Evolutionary conservation across 2,797 vertebrate species (phyloP).

Genomic region (Squalus acanthias): DNA sequence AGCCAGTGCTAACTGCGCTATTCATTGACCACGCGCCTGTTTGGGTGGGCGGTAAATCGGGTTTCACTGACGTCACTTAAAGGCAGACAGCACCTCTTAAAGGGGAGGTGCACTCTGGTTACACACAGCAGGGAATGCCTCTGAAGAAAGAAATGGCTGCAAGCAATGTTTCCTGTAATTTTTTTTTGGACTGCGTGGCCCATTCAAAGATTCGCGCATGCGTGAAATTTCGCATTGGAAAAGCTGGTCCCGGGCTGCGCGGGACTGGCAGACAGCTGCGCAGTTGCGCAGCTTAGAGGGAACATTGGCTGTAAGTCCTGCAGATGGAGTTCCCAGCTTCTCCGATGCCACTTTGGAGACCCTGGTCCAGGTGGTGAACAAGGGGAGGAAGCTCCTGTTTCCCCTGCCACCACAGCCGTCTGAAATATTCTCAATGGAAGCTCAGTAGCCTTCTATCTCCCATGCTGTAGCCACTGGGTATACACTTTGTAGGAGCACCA

Average conservation of each 20-base stretch:
- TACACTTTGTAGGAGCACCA: background rate
- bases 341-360: background rate
- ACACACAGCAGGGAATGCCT: background rate
- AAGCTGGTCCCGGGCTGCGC: too few species aligned
- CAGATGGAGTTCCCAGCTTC: background rate
- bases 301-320: too few species aligned
- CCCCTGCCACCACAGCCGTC: too few species aligned
- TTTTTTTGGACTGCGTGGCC: too few species aligned
- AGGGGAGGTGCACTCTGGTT: background rate
- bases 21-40: too few species aligned
- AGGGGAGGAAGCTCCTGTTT: background rate
- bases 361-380: background rate
- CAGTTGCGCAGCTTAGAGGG: too few species aligned
- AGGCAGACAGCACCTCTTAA: background rate
- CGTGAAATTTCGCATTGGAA: too few species aligned
- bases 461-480: background rate
- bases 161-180: too few species aligned
- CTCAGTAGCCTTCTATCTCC: background rate
- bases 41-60: too few species aligned
- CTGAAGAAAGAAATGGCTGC: background rate
- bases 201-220: too few species aligned
- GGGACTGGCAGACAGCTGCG: too few species aligned
- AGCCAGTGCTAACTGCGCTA: too few species aligned
- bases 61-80: background rate
- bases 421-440: background rate